Base-by-base conservation (phyloP, 2,888 invertebrate genomes). In the Nymphalis urticae region DNA sequence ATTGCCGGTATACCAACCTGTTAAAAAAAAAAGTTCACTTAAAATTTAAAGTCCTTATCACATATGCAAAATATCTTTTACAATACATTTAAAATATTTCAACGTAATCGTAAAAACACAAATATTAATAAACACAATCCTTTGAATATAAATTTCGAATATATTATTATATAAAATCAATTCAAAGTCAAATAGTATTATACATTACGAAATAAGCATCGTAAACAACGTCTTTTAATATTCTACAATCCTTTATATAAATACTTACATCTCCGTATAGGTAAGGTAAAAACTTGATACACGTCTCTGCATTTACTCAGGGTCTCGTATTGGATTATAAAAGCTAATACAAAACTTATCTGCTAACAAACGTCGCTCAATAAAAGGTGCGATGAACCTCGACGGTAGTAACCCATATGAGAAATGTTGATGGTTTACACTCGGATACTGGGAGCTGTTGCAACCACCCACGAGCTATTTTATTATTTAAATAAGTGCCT, bases 261-360 rank as follows among this genome's bases (percentile, higher is more conserved):
- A 58, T n/a, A 53, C 42, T 21, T 21, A 50, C 56, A 56, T 47
- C 27, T 61, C 51, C 2, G 27, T 60, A 65, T 51, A 60, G 66
- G 53, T 27, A 48, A 53, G 63, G 62, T 70, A 64, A 70, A 59
- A 65, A 65, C 72, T 63, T 21, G 70, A 73, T 72, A 74, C 66
- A 21, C 51, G 51, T 51, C 51, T 51, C 71, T 68, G 66, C 71
- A 68, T 74, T 84, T 83, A 84, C 68, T 51, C 81, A 83, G 82
- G 13, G 42, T 79, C 81, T 77, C 83, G 88, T 77, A 82, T 87
- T 87, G 85, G 82, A 85, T 86, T 88, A 87, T 87, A 91, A 91
- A 85, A 89, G 89, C 87, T 87, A 89, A 89, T 86, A 90, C 89
- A 85, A 85, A 87, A 85, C 82, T 87, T 90, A 91, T 91, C 90